Evolutionary conservation across 2,113 vertebrate species (phyloP), one percentile per base, ranked within the genome.

Genomic region (Equus quagga): DNA sequence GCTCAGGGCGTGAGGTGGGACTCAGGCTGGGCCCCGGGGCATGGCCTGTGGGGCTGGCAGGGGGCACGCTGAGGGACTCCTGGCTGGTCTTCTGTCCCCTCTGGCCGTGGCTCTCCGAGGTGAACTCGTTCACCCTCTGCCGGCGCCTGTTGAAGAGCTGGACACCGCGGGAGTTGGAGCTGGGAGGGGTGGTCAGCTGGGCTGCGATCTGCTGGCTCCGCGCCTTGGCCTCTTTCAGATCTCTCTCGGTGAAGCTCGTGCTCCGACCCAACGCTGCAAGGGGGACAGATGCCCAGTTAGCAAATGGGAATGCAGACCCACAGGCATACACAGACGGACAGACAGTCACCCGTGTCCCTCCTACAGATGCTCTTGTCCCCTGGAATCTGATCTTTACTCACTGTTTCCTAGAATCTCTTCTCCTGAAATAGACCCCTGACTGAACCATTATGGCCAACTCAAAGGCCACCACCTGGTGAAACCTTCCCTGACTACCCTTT

Each of bases 111-210:
- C 99, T 99, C 87, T 99, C 98, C 12, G 99, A 98, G 0, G 99
- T 98, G 70, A 99, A 99, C 83, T 99, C 99, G 6, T 99, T 99
- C 2, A 99, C 99, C 11, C 99, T 99, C 97, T 99, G 99, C 98
- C 99, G 98, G 95, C 99, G 99, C 31, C 99, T 98, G 98, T 99
- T 99, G 98, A 99, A 99, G 91, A 99, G 99, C 98, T 99, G 99
- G 36, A 99, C 99, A 0, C 99, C 99, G 73, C 99, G 99, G 91
- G 99, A 99, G 98, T 98, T 99, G 98, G 99, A 98, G 97, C 99
- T 98, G 17, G 99, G 99, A 0, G 99, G 99, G 54, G 99, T 98
- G 76, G 99, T 99, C 97, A 99, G 99, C 98, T 99, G 99, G 18
- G 99, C 99, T 3, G 99, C 99, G 0, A 99, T 99, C 98, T 99